Evolutionary conservation across 2,888 invertebrate species (phyloP).

Genomic region (Metellina segmentata): DNA sequence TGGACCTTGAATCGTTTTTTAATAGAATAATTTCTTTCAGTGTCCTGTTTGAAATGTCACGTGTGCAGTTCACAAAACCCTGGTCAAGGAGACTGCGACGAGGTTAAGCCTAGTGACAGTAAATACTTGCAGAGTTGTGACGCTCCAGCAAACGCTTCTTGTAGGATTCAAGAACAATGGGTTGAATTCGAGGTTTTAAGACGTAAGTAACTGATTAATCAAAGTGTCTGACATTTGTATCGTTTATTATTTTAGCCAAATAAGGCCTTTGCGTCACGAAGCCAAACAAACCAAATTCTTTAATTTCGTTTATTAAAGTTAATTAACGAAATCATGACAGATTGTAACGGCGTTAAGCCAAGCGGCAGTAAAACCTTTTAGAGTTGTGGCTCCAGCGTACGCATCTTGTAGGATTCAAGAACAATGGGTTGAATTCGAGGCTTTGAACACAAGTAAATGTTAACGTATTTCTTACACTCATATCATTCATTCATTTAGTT

Average conservation of each 20-base stretch:
- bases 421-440: conserved; percentile 66
- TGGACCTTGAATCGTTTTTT: not conserved
- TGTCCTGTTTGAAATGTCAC: conserved; percentile 52
- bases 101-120: not conserved
- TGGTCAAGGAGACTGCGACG: conserved; percentile 39
- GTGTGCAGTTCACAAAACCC: conserved; percentile 39
- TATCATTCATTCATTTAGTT: too few relatives aligned
- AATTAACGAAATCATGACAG: not conserved
- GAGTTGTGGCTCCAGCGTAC: conserved; percentile 24
- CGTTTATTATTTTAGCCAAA: too few relatives aligned
- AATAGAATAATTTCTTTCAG: conserved; percentile 7
- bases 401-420: conserved; percentile 60
- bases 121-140: conserved; percentile 35
- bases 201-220: conserved; percentile 49
- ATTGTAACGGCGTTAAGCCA: not conserved
- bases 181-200: conserved; percentile 55
- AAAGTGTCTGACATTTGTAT: too few relatives aligned
- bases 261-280: too few relatives aligned
- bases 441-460: conserved; percentile 46
- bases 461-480: too few relatives aligned
- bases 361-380: conserved; percentile 1
- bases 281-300: too few relatives aligned
- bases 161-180: conserved; percentile 68
- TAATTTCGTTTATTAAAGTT: too few relatives aligned
- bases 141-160: conserved; percentile 12